Conservation (phyloP, 2,113 vertebrate species). For the Dryoscopus gambensis region DNA sequence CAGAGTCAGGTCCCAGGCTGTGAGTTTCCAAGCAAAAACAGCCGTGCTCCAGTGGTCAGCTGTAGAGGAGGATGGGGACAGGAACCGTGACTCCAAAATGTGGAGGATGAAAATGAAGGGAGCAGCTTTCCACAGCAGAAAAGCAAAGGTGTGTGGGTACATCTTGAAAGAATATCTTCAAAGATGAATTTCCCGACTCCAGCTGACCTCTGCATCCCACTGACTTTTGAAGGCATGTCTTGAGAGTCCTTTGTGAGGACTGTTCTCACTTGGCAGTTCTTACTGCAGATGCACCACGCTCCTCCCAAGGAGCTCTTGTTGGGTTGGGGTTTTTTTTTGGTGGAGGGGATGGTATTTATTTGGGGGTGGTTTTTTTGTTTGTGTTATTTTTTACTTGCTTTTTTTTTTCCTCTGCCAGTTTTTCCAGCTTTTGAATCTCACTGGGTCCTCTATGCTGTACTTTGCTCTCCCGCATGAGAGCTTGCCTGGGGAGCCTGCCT, state of each 20-base stretch:
- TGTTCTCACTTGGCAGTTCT: background rate
- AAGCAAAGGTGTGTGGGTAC: background rate
- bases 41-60: accelerated
- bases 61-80: background rate
- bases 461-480: background rate
- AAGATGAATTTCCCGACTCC: background rate
- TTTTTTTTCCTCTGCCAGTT: background rate
- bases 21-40: background rate
- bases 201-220: background rate
- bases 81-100: background rate
- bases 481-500: background rate
- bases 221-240: background rate
- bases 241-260: background rate
- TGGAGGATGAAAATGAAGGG: background rate
- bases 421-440: background rate
- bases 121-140: background rate
- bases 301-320: background rate
- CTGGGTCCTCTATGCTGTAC: background rate
- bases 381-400: background rate
- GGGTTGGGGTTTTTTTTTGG: background rate
- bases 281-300: background rate
- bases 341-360: background rate
- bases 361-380: too few species aligned
- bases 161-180: background rate
- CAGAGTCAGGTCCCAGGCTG: background rate